Base-by-base conservation (phyloP, 2,113 vertebrate species). In the Rhinichthys klamathensis region DNA sequence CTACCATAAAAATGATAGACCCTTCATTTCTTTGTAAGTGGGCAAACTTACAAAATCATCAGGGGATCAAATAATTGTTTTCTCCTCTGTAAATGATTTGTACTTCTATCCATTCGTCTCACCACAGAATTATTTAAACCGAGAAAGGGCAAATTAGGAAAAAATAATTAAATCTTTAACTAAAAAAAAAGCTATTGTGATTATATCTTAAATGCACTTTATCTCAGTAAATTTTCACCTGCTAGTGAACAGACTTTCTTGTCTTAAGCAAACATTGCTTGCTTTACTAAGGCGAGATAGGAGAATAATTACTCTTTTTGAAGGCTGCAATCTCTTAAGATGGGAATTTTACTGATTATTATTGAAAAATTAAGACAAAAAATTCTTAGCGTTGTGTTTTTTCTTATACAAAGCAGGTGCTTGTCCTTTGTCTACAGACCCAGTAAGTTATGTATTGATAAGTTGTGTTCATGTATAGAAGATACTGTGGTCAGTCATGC, bases 401-500 rank as follows among this genome's bases (percentile, higher is more conserved):
- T 76, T 74, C 56, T 87, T 58, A 32, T 90, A 97, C 96, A 97
- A 97, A 94, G 93, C 91, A 92, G 58, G 91, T 91, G 90, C 94
- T 96, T 97, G 96, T 98, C 91, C 95, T 94, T 93, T 93, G 91
- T 93, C 93, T 92, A 88, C 90, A 92, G 92, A 93, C 91, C 93
- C 90, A 88, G 91, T 88, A 81, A n/a, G 54, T 93, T 91, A 87
- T 91, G 89, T 87, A 86, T 92, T 86, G 94, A 94, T 93, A 93
- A 95, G 92, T 92, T 65, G 69, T 60, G 82, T 85, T 87, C 80
- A 23, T 87, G 86, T 92, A 94, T 94, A 93, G 93, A 94, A 96
- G 96, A 97, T 96, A 95, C 96, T 94, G 93, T 95, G 95, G 93
- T 96, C 96, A 96, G 95, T 96, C 95, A 96, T 95, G 96, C 96